These are phyloP conservation scores for Drosophila falleni DNA, from an alignment of 2,888 invertebrate genomes.

Conservation along the genomic window DNA sequence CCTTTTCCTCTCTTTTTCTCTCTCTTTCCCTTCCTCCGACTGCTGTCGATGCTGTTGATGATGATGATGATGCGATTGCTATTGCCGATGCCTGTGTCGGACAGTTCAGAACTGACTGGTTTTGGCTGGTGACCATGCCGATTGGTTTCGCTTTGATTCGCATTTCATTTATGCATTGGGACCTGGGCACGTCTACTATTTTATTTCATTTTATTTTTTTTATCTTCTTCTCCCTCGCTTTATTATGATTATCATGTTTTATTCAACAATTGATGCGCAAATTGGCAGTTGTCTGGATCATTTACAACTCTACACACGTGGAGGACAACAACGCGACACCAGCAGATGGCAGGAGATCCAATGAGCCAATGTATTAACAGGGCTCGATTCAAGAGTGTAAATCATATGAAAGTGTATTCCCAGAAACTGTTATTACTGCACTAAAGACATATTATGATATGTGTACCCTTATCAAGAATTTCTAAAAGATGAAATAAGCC, in stretches of 20 bases:
- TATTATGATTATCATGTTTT: conserved; percentile 82
- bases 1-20: not conserved
- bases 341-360: conserved; percentile 7
- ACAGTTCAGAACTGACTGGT: conserved; percentile 42
- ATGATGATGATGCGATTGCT: not conserved
- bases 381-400: conserved; percentile 25
- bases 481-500: too few relatives aligned
- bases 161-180: conserved; percentile 75
- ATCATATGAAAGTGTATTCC: conserved; percentile 43
- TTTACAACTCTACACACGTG: conserved; percentile 77
- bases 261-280: conserved; percentile 82
- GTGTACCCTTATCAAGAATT: too few relatives aligned
- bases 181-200: conserved; percentile 63
- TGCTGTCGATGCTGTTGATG: conserved; percentile 24
- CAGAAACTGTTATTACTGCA: conserved; percentile 13
- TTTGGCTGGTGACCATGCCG: conserved; percentile 62
- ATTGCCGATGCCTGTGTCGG: conserved; percentile 30
- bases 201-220: conserved; percentile 65
- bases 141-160: conserved; percentile 81
- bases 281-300: conserved; percentile 82
- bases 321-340: conserved; percentile 31
- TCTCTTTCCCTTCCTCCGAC: not conserved
- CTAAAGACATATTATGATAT: too few relatives aligned
- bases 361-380: conserved; percentile 24
- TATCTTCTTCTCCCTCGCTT: conserved; percentile 43